These are phyloP conservation scores for Tamandua tetradactyla DNA, from an alignment of 2,797 vertebrate genomes.

Conservation along the genomic window DNA sequence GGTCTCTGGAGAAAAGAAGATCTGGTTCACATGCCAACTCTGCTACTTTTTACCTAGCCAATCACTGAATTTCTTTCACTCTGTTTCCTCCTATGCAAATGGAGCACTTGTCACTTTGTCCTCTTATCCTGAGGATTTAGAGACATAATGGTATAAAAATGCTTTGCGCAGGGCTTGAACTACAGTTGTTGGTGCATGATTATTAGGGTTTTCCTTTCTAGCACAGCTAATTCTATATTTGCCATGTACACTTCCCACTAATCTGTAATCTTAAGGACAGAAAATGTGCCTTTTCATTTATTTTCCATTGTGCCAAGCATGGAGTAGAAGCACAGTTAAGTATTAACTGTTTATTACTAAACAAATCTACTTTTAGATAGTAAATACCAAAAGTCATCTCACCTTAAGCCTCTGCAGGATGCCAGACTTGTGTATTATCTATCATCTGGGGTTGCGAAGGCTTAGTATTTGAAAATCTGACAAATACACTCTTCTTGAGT, in stretches of 20 bases:
- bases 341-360: not conserved
- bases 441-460: not conserved
- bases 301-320: not conserved
- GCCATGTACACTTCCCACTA: not conserved
- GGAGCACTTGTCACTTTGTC: not conserved
- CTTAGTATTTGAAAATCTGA: constrained; percentile 18
- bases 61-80: not conserved
- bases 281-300: not conserved
- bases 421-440: not conserved
- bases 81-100: no score
- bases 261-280: not conserved
- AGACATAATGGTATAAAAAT: not conserved
- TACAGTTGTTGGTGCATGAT: no score
- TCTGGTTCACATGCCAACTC: not conserved
- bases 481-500: not conserved
- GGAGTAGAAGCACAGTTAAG: not conserved
- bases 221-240: not conserved
- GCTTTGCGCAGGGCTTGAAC: not conserved
- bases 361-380: not conserved
- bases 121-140: not conserved
- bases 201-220: not conserved
- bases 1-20: not conserved
- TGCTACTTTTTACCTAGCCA: not conserved
- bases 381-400: not conserved
- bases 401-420: not conserved